Base-by-base conservation (phyloP, 2,113 vertebrate genomes). In the Actenoides hombroni region DNA sequence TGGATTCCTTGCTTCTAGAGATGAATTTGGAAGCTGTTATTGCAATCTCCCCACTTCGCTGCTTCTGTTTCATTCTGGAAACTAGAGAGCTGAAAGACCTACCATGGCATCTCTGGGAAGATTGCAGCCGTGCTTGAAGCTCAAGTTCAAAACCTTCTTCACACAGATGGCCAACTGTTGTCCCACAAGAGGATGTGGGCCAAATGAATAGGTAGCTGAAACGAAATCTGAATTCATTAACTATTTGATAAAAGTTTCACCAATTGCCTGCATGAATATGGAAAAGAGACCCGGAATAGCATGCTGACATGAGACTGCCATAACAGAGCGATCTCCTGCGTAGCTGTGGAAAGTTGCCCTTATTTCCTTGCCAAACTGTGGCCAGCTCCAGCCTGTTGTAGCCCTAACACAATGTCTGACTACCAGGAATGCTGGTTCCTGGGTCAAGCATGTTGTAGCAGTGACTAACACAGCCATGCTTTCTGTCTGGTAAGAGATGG, bases 391-490 rank as follows among this genome's bases (percentile, higher is more conserved):
- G 17, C 40, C 56, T 70, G 15, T 8, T 63, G 21, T 64, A 91
- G n/a, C 49, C 25, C 46, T 37, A 17, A 46, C 1, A 1, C 33
- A 11, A 53, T 1, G 9, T 53, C 24, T 53, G 39, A 10, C 24
- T 29, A 12, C 40, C 0, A 3, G 28, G 35, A 70, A 61, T 20
- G 31, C 24, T 2, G 4, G 3, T 68, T 54, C 35, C 23, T 12
- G 6, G 6, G 42, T 42, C 40, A 23, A 10, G 18, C 14, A 17
- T 4, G 6, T 54, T 61, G 44, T 12, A 59, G 37, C 33, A 73
- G 25, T 3, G 29, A 35, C n/a, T 13, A 37, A 28, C 16, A 5
- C 0, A 0, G 11, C 59, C 3, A 3, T 9, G 1, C 11, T 56
- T 87, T 46, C 9, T 28, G 39, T 82, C 24, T 5, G 11, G 5